Evolutionary conservation across 2,888 invertebrate species (phyloP).

Genomic region (Eilema caniola): DNA sequence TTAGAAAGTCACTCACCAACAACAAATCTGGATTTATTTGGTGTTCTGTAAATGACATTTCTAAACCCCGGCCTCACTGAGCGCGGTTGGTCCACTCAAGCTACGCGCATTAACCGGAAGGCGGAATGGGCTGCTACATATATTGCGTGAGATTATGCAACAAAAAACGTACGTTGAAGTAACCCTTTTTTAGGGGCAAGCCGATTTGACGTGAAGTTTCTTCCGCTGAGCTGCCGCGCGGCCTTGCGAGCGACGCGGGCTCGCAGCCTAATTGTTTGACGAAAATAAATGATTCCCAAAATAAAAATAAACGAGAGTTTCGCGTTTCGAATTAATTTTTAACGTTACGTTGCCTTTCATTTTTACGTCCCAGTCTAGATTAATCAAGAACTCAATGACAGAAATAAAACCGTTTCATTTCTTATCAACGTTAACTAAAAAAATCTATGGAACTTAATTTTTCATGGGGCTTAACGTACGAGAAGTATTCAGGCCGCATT

Average conservation of each 20-base stretch:
- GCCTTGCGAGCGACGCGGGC: constrained; percentile 72
- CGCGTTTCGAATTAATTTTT: constrained; percentile 80
- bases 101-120: constrained; percentile 64
- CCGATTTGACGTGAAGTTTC: constrained; percentile 79
- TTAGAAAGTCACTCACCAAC: constrained; percentile 84
- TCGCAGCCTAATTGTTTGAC: constrained; percentile 83
- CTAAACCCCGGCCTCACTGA: constrained; percentile 68
- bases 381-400: constrained; percentile 60
- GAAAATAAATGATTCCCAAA: constrained; percentile 85
- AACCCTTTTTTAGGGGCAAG: constrained; percentile 76
- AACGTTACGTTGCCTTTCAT: constrained; percentile 71
- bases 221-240: constrained; percentile 67
- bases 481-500: constrained; percentile 33
- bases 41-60: constrained; percentile 79
- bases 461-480: constrained; percentile 31
- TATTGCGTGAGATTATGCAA: constrained; percentile 76
- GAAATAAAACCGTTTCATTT: constrained; percentile 54
- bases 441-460: constrained; percentile 45
- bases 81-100: constrained; percentile 61
- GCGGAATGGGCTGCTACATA: constrained; percentile 59
- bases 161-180: constrained; percentile 77
- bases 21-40: constrained; percentile 84
- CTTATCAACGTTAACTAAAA: constrained; percentile 49
- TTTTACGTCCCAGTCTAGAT: constrained; percentile 63
- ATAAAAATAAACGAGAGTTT: constrained; percentile 84